Evolutionary conservation across 2,797 vertebrate species (phyloP), one percentile per base, ranked within the genome.

Genomic region (Naso thynnoides): DNA sequence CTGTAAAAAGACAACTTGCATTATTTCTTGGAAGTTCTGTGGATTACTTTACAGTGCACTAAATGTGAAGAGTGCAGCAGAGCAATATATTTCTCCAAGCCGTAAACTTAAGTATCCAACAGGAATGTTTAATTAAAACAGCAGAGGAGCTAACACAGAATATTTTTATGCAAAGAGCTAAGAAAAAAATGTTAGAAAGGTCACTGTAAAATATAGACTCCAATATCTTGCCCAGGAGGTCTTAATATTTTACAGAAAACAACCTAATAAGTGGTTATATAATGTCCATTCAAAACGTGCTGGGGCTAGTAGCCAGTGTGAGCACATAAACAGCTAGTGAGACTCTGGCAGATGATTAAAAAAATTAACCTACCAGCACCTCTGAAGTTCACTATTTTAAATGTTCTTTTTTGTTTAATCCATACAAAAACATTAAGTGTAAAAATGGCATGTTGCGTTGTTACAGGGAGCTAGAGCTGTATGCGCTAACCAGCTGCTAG

Each of bases 1-100:
- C 48, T 44, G n/a, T 69, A 15, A 64, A 68, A 58, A 56, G 11
- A 5, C 58, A 54, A 71, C 54, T 21, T 39, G n/a, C 64, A 76
- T 54, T 47, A 69, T 8, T 39, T 47, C 15, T 61, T 57, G 54
- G 39, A 67, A 75, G 69, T 33, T 55, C 69, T 42, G 33, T 19
- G 8, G 47, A n/a, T 21, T 50, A 18, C 49, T 44, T 73, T 18
- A 48, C 14, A 6, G 44, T 16, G 27, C 14, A n/a, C n/a, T 50
- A 27, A 61, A n/a, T 45, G 55, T 41, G 26, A 52, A 19, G 18
- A 64, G 39, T 21, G 29, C 6, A 23, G 54, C 5, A 56, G 10
- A 57, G 16, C 29, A 27, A 26, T 54, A 60, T 16, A 29, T 63
- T 71, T 80, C 13, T 31, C 48, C 5, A 36, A 36, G 52, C 38